Percentiles rank a stretch among this genome's conserved stretches.
These are phyloP conservation scores for Galendromus occidentalis DNA, from an alignment of 1,140 invertebrate genomes.

Conservation along the genomic window DNA sequence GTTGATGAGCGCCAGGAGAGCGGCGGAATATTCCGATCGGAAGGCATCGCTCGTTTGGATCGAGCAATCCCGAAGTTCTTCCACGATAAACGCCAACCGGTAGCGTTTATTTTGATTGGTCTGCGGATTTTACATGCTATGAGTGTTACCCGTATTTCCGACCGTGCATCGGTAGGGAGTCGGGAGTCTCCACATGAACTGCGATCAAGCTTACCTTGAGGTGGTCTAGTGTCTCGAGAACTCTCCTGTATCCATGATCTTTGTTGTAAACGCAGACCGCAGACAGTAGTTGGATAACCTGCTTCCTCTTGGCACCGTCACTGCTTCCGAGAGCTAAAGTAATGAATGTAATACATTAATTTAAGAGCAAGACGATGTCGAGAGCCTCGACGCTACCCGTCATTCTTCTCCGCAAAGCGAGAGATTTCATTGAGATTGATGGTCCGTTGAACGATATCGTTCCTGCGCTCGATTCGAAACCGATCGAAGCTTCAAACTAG, in stretches of 20 bases:
- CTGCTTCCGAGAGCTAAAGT: conserved; percentile 31
- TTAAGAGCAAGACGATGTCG: too few relatives aligned
- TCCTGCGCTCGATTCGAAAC: too few relatives aligned
- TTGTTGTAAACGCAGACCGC: conserved; percentile 33
- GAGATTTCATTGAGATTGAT: too few relatives aligned
- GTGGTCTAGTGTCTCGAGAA: conserved; percentile 30
- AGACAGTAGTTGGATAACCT: conserved; percentile 34
- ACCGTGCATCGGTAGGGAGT: conserved; percentile 28
- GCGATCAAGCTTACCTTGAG: conserved; percentile 24
- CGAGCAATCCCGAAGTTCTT: background rate
- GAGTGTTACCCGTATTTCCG: too few relatives aligned
- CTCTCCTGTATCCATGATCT: conserved; percentile 28
- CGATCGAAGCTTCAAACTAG: too few relatives aligned
- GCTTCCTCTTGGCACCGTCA: conserved; percentile 34
- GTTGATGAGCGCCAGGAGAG: conserved; percentile 33
- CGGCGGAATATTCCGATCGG: conserved; percentile 26
- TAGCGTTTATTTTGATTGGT: background rate
- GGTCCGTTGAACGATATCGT: too few relatives aligned
- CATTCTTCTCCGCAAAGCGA: too few relatives aligned
- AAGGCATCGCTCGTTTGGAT: conserved; percentile 8
- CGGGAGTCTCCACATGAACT: too few relatives aligned
- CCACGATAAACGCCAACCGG: background rate
- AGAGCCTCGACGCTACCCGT: too few relatives aligned
- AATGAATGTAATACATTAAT: conserved; percentile 11
- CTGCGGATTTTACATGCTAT: background rate